A percentile compares a stretch with the other conserved stretches of the same genome.
Evolutionary conservation across 2,888 invertebrate species (phyloP).

Genomic region (Mellilla xanthometata): DNA sequence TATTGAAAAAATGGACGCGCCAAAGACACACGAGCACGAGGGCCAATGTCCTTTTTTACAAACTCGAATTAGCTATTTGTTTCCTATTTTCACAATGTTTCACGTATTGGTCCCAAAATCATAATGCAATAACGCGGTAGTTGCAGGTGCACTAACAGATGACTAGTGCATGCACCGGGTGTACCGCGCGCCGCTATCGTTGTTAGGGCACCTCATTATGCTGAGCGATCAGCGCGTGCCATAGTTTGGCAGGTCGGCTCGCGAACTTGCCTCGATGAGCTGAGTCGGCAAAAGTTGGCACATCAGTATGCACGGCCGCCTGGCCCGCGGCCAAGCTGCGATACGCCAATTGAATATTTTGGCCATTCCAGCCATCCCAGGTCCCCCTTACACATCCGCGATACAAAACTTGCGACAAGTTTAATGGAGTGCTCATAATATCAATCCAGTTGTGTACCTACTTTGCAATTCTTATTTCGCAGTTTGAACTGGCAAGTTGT

Average conservation of each 20-base stretch:
- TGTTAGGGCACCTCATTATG: slow-evolving; percentile 53
- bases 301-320: slow-evolving; percentile 69
- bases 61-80: no score
- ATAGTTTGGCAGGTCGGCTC: slow-evolving; percentile 63
- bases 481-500: slow-evolving; percentile 16
- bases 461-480: slow-evolving; percentile 28
- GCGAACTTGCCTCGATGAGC: slow-evolving; percentile 60
- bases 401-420: slow-evolving; percentile 65
- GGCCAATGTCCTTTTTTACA: no score
- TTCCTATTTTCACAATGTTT: no score
- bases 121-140: no score
- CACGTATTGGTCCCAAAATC: no score
- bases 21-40: no score
- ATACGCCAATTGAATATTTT: slow-evolving; percentile 79
- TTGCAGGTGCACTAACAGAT: not conserved
- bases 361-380: slow-evolving; percentile 52
- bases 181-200: slow-evolving; percentile 13
- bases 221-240: slow-evolving; percentile 50
- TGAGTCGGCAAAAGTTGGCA: slow-evolving; percentile 71
- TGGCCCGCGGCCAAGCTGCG: slow-evolving; percentile 68
- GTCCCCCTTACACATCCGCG: slow-evolving; percentile 53
- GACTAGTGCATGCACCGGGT: slow-evolving; percentile 1
- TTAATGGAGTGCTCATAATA: slow-evolving; percentile 59
- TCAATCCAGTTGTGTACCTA: slow-evolving; percentile 38
- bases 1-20: slow-evolving; percentile 8